Evolutionary conservation across 2,113 vertebrate genomes (phyloP), one percentile per base, ranked within the genome.

Genomic region (Piprites chloris): DNA sequence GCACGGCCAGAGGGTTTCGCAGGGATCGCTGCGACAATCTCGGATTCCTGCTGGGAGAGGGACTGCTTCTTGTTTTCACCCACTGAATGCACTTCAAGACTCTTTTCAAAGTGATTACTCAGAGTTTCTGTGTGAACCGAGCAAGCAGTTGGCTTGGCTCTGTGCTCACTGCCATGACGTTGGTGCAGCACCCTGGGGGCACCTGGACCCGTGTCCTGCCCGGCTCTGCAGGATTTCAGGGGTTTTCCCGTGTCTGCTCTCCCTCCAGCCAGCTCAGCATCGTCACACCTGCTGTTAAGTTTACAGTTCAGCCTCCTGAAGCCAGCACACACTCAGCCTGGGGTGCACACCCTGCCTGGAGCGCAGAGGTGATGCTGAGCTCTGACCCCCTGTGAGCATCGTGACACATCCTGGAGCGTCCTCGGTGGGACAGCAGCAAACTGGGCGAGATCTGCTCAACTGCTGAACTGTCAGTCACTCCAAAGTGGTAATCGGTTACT

Each of bases 1-100:
- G 47, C 55, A 1, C 0, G 0, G 62, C 56, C 9, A 0, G 71
- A 52, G 65, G 9, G 24, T 44, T 63, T 21, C 1, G 1, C 59
- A 6, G 58, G 8, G 39, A 18, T 3, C 2, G 2, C 73, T 61
- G 22, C 7, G 78, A 89, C 96, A 94, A 69, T 94, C 92, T 47
- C 6, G 17, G 35, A 2, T 44, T 85, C n/a, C 12, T 72, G 37
- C 84, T 62, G 93, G 69, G 81, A 90, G 47, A 87, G 59, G 80
- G 35, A 15, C 44, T 58, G 87, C 28, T 30, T 58, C 58, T 42
- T 19, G 7, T 65, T 59, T 19, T 41, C 74, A 39, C 27, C 39
- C 79, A 2, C 68, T 6, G 42, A 63, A 42, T 12, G 69, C 69
- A 71, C 76, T 75, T 71, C 1, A 41, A 71, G 23, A 14, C 67